Conservation (phyloP, 2,797 vertebrate species). For the Antrozous pallidus region DNA sequence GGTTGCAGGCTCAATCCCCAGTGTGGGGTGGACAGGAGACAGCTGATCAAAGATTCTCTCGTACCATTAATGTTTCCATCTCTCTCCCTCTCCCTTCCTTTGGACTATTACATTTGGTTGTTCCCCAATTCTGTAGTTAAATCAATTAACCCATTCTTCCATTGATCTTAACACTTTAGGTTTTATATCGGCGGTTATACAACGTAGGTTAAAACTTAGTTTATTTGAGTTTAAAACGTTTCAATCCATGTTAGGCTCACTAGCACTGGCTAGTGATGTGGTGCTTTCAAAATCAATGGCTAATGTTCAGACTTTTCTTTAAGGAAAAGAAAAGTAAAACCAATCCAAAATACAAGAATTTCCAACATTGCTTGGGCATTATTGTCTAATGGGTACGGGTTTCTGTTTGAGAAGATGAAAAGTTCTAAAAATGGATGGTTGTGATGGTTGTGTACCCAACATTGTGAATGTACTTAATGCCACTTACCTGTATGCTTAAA, state of each 20-base stretch:
- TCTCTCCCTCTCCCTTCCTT: too few relatives aligned
- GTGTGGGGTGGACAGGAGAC: too few relatives aligned
- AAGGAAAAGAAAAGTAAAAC: background rate
- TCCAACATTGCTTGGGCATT: background rate
- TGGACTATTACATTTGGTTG: background rate
- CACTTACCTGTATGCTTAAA: background rate
- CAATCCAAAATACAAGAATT: background rate
- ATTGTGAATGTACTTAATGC: background rate
- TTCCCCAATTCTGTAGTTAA: background rate
- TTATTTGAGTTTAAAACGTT: conserved; percentile 24
- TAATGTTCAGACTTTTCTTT: background rate
- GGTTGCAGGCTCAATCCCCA: too few relatives aligned
- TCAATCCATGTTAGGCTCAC: background rate
- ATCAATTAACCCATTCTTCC: background rate
- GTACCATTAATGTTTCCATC: too few relatives aligned
- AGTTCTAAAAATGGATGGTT: too few relatives aligned
- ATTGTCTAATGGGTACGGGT: background rate
- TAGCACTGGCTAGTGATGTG: background rate
- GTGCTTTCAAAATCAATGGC: background rate
- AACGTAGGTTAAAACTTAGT: background rate
- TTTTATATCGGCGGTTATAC: background rate
- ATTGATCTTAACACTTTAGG: background rate
- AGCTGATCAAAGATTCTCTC: too few relatives aligned
- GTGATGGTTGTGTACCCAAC: too few relatives aligned
- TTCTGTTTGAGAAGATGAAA: too few relatives aligned